A percentile compares a stretch with the other conserved stretches of the same genome.
phyloP scores from a whole-genome alignment of 2,113 vertebrate species.

The Cottus gobio region DNA sequence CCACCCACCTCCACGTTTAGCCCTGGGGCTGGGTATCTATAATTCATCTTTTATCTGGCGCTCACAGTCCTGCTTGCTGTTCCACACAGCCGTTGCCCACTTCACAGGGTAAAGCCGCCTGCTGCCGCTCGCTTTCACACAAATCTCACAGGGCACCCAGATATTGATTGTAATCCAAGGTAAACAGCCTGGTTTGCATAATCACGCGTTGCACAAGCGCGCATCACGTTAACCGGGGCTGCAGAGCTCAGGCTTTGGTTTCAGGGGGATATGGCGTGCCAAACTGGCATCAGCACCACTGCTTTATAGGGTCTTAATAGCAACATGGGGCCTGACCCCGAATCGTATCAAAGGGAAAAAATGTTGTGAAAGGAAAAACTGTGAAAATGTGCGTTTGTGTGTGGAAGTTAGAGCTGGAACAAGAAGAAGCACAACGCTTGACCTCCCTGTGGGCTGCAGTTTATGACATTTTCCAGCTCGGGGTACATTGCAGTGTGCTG shows the following conservation, averaged over 20 bases:
- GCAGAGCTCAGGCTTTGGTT: slow-evolving; percentile 41
- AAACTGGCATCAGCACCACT: slow-evolving; percentile 54
- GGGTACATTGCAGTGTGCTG: not conserved
- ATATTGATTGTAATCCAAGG: slow-evolving; percentile 76
- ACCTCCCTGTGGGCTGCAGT: slow-evolving; percentile 48
- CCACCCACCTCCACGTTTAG: slow-evolving; percentile 62
- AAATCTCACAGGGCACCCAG: slow-evolving; percentile 65
- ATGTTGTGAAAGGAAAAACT: slow-evolving; percentile 47
- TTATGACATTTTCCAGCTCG: slow-evolving; percentile 48
- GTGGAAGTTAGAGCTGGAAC: slow-evolving; percentile 46
- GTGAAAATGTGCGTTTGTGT: slow-evolving; percentile 33
- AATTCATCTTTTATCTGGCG: slow-evolving; percentile 82
- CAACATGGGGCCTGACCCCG: slow-evolving; percentile 60
- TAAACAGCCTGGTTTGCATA: slow-evolving; percentile 78
- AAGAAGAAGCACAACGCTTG: slow-evolving; percentile 47
- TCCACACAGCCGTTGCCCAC: slow-evolving; percentile 69
- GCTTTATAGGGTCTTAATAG: slow-evolving; percentile 61
- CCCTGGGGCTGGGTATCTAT: slow-evolving; percentile 78
- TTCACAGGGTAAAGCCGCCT: slow-evolving; percentile 72
- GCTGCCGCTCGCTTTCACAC: slow-evolving; percentile 65
- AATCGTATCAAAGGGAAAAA: slow-evolving; percentile 64
- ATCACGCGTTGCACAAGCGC: slow-evolving; percentile 60
- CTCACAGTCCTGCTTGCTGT: slow-evolving; percentile 72
- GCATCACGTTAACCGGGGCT: slow-evolving; percentile 10
- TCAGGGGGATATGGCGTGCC: slow-evolving; percentile 54